phyloP scores from a whole-genome alignment of 1,140 invertebrate genomes.

The Charaxes varanes region DNA sequence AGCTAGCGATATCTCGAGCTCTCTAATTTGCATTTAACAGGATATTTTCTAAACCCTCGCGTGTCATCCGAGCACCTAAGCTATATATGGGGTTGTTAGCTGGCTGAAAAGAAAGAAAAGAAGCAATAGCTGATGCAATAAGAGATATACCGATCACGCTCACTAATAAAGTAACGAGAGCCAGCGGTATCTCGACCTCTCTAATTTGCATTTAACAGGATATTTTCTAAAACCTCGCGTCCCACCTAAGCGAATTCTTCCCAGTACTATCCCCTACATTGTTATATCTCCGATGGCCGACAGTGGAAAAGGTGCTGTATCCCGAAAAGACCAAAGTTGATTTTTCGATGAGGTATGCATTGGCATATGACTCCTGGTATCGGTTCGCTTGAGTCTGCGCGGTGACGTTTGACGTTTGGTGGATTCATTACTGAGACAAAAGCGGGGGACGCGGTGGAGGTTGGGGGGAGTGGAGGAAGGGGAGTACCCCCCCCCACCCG shows the following conservation, averaged over 20 bases:
- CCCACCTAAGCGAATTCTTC: constrained; percentile 50
- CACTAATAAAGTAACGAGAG: constrained; percentile 42
- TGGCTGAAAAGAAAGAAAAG: background rate
- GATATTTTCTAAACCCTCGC: constrained; percentile 57
- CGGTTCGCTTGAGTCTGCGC: constrained; percentile 50
- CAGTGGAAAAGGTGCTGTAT: constrained; percentile 26
- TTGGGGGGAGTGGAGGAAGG: constrained; percentile 11
- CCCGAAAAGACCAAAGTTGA: constrained; percentile 29
- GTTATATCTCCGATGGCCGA: background rate
- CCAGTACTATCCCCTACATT: background rate
- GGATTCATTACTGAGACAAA: constrained; percentile 72
- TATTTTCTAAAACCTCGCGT: constrained; percentile 58
- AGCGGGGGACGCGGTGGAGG: constrained; percentile 24
- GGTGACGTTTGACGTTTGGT: constrained; percentile 64
- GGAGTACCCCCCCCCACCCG: constrained; percentile 20
- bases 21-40: constrained; percentile 58
- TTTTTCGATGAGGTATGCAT: constrained; percentile 34
- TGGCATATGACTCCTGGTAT: constrained; percentile 50
- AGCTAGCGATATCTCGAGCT: constrained; percentile 37
- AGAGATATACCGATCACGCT: too few species aligned
- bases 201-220: constrained; percentile 60
- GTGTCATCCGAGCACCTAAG: constrained; percentile 53
- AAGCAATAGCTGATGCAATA: too few species aligned
- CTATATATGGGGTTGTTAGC: too few species aligned
- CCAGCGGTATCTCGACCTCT: constrained; percentile 39